Conservation (phyloP, 2,113 vertebrate species). For the Pyxicephalus adspersus region DNA sequence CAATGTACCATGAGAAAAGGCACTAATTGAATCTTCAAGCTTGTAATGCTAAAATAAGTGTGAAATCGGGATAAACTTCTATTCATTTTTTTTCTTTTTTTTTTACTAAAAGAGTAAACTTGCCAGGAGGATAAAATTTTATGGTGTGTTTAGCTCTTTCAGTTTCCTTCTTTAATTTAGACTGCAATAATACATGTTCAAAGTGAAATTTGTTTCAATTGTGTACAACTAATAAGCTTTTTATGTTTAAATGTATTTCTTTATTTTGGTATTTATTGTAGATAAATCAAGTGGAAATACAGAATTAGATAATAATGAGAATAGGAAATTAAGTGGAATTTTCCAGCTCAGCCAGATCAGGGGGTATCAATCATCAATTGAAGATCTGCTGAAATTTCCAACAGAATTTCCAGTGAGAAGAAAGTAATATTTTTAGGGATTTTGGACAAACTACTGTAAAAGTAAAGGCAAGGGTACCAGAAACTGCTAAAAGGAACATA, state of each 20-base stretch:
- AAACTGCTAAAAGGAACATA: too few relatives aligned
- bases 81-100: rapidly evolving
- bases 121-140: conserved; percentile 27
- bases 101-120: conserved; percentile 14
- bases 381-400: too few relatives aligned
- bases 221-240: not conserved
- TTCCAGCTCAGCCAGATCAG: too few relatives aligned
- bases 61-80: conserved; percentile 45
- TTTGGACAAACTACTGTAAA: too few relatives aligned
- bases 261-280: not conserved
- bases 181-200: conserved; percentile 1
- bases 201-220: conserved; percentile 3
- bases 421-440: too few relatives aligned
- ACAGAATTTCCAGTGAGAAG: too few relatives aligned
- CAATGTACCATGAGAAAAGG: conserved; percentile 55
- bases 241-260: too few relatives aligned
- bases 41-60: conserved; percentile 55
- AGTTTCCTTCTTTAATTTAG: not conserved
- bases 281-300: not conserved
- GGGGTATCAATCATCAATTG: too few relatives aligned
- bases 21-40: conserved; percentile 65
- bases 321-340: not conserved
- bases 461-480: too few relatives aligned
- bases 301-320: not conserved
- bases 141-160: conserved; percentile 17